These are phyloP conservation scores for Ellobium chinense DNA, from an alignment of 2,888 invertebrate species.

Conservation along the genomic window DNA sequence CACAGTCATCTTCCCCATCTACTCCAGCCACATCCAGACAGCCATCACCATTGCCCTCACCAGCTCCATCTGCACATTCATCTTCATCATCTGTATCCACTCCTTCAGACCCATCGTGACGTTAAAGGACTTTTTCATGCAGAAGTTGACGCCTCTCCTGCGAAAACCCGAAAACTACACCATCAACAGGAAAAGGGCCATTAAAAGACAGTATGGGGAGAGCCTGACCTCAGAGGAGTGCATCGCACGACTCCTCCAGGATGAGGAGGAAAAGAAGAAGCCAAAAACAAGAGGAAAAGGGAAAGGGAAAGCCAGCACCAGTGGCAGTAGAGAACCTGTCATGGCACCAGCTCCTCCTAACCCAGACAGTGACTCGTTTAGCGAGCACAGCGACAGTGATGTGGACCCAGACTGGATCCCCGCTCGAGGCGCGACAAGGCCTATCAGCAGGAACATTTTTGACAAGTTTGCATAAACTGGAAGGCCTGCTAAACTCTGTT, in stretches of 20 bases:
- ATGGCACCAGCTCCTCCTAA: background rate
- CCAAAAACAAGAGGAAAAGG: background rate
- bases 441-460: background rate
- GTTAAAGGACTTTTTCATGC: constrained; percentile 31
- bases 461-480: background rate
- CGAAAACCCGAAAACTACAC: background rate
- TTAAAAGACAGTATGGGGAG: constrained; percentile 25
- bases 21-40: background rate
- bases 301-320: background rate
- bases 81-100: background rate
- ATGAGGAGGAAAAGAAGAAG: background rate
- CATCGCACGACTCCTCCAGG: background rate
- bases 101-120: background rate
- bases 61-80: background rate
- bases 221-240: constrained; percentile 37
- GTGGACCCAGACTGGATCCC: constrained; percentile 18
- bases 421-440: background rate
- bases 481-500: background rate
- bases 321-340: background rate
- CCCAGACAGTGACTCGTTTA: background rate
- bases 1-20: background rate
- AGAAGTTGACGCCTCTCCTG: constrained; percentile 26
- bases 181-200: constrained; percentile 8
- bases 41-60: background rate
- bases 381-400: background rate